phyloP scores from a whole-genome alignment of 2,797 vertebrate species.

The Thunnus albacares region DNA sequence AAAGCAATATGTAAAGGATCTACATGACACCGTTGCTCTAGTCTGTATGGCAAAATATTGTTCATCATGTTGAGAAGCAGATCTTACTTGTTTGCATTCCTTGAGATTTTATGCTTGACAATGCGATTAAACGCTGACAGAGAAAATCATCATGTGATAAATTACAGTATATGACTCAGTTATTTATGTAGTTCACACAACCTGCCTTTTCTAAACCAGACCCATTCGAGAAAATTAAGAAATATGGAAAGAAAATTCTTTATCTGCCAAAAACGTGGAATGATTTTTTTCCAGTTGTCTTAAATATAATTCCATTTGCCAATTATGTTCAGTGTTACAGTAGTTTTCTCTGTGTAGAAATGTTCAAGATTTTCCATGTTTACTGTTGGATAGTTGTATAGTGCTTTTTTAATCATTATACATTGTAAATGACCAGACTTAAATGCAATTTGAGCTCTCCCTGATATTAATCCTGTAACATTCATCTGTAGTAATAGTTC shows the following conservation, averaged over 20 bases:
- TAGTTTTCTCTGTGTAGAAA: constrained; percentile 61
- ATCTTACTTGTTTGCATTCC: constrained; percentile 60
- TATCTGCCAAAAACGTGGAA: constrained; percentile 74
- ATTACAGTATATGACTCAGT: constrained; percentile 20
- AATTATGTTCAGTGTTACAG: constrained; percentile 75
- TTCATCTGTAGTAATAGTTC: constrained; percentile 53
- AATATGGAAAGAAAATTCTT: constrained; percentile 22
- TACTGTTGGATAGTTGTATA: constrained; percentile 51
- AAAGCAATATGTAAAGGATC: constrained; percentile 71
- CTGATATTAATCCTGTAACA: constrained; percentile 40
- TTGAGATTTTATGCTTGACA: constrained; percentile 33
- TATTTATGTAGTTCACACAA: constrained; percentile 37
- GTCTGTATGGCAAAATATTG: constrained; percentile 26
- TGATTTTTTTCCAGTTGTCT: constrained; percentile 67
- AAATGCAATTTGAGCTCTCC: constrained; percentile 26
- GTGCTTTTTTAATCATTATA: constrained; percentile 45
- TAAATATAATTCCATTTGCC: constrained; percentile 82
- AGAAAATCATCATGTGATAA: constrained; percentile 18
- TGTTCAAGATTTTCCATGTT: constrained; percentile 58
- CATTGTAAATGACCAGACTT: constrained; percentile 52
- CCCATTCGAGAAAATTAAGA: constrained; percentile 17
- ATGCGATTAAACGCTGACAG: constrained; percentile 34
- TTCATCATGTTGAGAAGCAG: constrained; percentile 28
- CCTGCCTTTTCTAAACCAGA: constrained; percentile 34
- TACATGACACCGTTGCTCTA: constrained; percentile 30